Evolutionary conservation across 2,797 vertebrate genomes (phyloP).

Genomic region (Prionace glauca): DNA sequence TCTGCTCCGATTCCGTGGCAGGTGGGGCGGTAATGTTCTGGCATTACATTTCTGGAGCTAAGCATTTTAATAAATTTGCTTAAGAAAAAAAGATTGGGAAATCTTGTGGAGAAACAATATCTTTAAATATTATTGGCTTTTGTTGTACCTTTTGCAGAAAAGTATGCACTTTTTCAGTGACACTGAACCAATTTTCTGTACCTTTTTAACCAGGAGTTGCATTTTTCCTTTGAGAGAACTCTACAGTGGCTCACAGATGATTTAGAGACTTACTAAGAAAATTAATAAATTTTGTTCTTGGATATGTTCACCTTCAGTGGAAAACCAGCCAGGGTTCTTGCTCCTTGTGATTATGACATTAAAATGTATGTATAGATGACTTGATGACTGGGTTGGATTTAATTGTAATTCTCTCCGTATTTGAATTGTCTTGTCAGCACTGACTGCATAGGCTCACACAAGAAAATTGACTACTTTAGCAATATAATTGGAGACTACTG

Average conservation of each 20-base stretch:
- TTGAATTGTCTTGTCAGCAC: not conserved
- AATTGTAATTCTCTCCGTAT: not conserved
- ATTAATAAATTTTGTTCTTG: not conserved
- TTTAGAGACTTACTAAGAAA: not conserved
- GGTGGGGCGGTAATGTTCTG: too few relatives aligned
- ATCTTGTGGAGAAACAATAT: not conserved
- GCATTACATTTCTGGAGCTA: not conserved
- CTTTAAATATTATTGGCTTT: not conserved
- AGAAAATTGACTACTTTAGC: not conserved
- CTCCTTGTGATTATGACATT: not conserved
- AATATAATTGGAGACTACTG: not conserved
- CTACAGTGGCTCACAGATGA: not conserved
- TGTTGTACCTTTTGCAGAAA: not conserved
- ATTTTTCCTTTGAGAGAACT: not conserved
- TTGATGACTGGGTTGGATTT: not conserved
- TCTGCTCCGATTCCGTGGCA: too few relatives aligned
- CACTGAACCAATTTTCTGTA: constrained; percentile 15
- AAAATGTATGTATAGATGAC: not conserved
- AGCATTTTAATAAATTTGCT: constrained; percentile 18
- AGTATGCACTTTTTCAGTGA: not conserved
- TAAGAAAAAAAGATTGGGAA: not conserved
- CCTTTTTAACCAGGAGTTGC: not conserved
- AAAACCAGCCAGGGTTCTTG: not conserved
- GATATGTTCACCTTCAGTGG: not conserved
- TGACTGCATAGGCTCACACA: not conserved